phyloP scores from a whole-genome alignment of 2,888 invertebrate species.

The Dicyrtoma fusca region DNA sequence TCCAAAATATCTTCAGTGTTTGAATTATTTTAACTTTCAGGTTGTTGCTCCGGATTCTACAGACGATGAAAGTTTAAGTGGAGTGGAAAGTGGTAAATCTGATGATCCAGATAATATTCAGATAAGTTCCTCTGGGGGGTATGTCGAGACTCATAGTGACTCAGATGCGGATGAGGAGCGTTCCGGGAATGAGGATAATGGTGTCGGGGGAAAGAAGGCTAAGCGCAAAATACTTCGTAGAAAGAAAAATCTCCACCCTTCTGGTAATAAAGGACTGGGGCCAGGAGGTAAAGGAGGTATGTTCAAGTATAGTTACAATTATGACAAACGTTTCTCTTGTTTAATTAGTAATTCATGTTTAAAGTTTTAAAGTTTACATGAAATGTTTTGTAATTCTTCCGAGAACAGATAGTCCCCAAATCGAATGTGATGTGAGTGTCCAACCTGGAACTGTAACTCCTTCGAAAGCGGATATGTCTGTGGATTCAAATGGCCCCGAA shows the following conservation, averaged over 20 bases:
- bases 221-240: slow-evolving; percentile 61
- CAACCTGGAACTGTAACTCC: slow-evolving; percentile 10
- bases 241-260: slow-evolving; percentile 60
- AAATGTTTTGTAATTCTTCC: too few relatives aligned
- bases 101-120: slow-evolving; percentile 49
- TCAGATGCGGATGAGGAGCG: slow-evolving; percentile 62
- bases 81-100: slow-evolving; percentile 46
- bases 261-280: slow-evolving; percentile 15
- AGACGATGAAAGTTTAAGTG: slow-evolving; percentile 52
- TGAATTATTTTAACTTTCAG: slow-evolving; percentile 28
- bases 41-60: slow-evolving; percentile 45
- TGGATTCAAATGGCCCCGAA: slow-evolving; percentile 3
- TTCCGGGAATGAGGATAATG: slow-evolving; percentile 59
- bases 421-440: slow-evolving; percentile 28
- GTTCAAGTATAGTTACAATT: neutral
- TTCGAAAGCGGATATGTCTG: slow-evolving; percentile 1
- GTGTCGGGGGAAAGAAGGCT: slow-evolving; percentile 45
- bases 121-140: slow-evolving; percentile 47
- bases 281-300: neutral
- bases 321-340: neutral
- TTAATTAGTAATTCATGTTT: neutral
- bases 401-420: slow-evolving; percentile 19
- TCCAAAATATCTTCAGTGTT: too few relatives aligned
- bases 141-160: slow-evolving; percentile 57
- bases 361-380: too few relatives aligned